Evolutionary conservation across 2,797 vertebrate species (phyloP).

Genomic region (Tauraco hartlaubi): DNA sequence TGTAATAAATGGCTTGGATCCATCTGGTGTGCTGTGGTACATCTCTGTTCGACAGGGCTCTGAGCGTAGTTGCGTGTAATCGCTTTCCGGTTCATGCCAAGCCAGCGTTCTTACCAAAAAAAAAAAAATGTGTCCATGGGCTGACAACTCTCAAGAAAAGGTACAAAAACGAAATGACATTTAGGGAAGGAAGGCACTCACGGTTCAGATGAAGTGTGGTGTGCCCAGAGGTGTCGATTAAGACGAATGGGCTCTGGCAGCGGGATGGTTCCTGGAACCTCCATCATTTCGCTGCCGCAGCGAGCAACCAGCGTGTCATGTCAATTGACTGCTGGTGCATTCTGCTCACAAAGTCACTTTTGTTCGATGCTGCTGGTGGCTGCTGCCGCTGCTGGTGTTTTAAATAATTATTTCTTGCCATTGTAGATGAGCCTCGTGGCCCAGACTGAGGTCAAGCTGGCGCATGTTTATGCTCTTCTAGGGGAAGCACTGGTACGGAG

Average conservation of each 20-base stretch:
- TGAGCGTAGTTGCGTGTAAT: neutral
- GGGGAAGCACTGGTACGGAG: neutral
- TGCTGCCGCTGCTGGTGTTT: neutral
- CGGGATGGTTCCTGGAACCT: neutral
- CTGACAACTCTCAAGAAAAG: neutral
- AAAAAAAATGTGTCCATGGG: neutral
- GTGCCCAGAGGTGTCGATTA: neutral
- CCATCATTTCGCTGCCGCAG: neutral
- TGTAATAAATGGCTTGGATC: neutral
- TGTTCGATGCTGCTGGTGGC: neutral
- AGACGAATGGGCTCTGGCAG: neutral
- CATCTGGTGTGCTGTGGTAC: rapidly evolving
- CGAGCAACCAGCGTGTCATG: rapidly evolving
- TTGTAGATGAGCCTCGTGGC: neutral
- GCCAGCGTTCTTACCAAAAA: neutral
- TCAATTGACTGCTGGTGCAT: neutral
- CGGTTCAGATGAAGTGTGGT: neutral
- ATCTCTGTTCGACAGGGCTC: neutral
- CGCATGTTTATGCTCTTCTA: neutral
- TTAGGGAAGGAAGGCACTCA: neutral
- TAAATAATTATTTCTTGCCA: neutral
- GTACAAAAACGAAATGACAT: neutral
- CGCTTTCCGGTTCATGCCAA: neutral
- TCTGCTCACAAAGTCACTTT: neutral
- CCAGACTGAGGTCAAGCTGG: neutral